Conservation (phyloP, 2,888 invertebrate species). For the Lochmaea capreae region DNA sequence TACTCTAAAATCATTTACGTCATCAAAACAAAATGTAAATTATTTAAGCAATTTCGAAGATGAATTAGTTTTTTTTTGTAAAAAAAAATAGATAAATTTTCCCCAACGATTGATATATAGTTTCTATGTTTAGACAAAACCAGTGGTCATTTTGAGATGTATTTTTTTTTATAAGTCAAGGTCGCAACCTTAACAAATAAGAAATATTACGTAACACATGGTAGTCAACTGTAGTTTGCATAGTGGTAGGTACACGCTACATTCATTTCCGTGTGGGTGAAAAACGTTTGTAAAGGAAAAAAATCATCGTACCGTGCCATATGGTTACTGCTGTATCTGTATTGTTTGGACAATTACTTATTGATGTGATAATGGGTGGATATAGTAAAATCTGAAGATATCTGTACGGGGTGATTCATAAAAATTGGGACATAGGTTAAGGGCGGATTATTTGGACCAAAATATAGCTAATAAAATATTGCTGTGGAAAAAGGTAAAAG, state of each 20-base stretch:
- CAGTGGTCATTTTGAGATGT: not conserved
- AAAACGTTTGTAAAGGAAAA: not conserved
- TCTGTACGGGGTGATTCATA: too few relatives aligned
- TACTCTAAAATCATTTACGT: not conserved
- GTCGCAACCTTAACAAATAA: not conserved
- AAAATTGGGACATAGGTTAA: too few relatives aligned
- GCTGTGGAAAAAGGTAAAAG: too few relatives aligned
- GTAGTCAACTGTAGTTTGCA: not conserved
- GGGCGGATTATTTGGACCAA: too few relatives aligned
- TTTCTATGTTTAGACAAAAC: not conserved
- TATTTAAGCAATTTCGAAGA: not conserved
- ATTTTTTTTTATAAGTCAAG: conserved; percentile 3
- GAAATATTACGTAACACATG: not conserved
- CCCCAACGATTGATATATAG: not conserved
- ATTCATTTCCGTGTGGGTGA: conserved; percentile 18
- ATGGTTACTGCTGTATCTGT: too few relatives aligned
- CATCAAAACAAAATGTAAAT: not conserved
- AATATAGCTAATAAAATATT: too few relatives aligned
- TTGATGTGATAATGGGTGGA: too few relatives aligned
- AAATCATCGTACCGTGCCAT: conserved; percentile 1
- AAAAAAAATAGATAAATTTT: not conserved
- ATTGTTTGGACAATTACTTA: too few relatives aligned
- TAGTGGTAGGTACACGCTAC: not conserved
- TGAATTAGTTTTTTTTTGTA: not conserved
- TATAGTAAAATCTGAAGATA: too few relatives aligned